Evolutionary conservation across 2,113 vertebrate genomes (phyloP), one percentile per base, ranked within the genome.

Genomic region (Marmota monax): DNA sequence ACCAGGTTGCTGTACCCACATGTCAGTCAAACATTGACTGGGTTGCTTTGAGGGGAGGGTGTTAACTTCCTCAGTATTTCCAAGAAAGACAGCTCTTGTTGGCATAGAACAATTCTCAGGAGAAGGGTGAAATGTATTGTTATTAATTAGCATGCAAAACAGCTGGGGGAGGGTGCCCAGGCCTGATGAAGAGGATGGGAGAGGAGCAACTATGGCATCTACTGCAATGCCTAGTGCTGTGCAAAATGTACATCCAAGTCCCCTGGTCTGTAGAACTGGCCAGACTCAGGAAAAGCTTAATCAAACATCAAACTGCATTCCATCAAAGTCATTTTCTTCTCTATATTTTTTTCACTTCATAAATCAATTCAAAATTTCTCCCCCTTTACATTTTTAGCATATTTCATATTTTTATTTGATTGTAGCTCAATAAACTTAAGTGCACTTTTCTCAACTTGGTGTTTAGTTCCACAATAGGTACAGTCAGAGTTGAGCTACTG

Each of bases 341-440:
- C 42, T 16, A 79, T 37, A 25, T 34, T 76, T 90, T 88, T 88
- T 58, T 73, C 53, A 86, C 87, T 78, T 69, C 25, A 42, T 87
- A 87, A 83, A 23, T 85, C 63, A 92, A 27, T 58, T 85, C 32
- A 96, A 90, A 82, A 78, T 91, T 34, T 65, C 29, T 77, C 77
- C 7, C 7, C 34, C 29, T 88, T 95, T 7, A 67, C 39, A 27
- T 56, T 70, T 82, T 61, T 39, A 45, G 86, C 13, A n/a, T 82
- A 45, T 77, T 92, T 84, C 37, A 70, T 65, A 45, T 72, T 76
- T 95, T 92, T 58, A 82, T 48, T 86, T 84, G 53, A 70, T 69
- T 70, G 25, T 32, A 20, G 73, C 42, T 93, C n/a, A 7, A 51
- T 56, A 74, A 72, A 51, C 45, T 61, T 29, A 88, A 84, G 27